Evolutionary conservation across 2,888 invertebrate species (phyloP).

Genomic region (Drosophila kanekoi): DNA sequence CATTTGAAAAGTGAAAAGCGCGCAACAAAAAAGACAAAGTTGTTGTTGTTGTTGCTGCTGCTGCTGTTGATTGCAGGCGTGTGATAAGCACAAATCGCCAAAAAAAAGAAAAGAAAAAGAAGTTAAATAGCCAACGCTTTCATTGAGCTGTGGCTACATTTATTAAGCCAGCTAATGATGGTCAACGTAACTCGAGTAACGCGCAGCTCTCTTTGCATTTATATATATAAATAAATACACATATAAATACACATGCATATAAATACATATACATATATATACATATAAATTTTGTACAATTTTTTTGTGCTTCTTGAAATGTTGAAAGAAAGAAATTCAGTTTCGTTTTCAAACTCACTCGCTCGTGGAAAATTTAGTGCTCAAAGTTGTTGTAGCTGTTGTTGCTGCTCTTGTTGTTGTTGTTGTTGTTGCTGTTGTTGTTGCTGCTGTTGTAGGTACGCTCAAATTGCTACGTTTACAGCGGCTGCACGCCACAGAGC

Average conservation of each 20-base stretch:
- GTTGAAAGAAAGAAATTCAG: slow-evolving; percentile 67
- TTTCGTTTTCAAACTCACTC: slow-evolving; percentile 78
- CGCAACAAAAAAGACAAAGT: slow-evolving; percentile 21
- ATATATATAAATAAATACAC: too few relatives aligned
- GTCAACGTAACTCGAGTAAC: slow-evolving; percentile 64
- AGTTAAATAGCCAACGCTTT: slow-evolving; percentile 51
- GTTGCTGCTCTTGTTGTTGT: slow-evolving; percentile 17
- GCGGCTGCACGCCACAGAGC: slow-evolving; percentile 58
- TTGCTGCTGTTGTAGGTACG: slow-evolving; percentile 33
- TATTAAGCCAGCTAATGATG: slow-evolving; percentile 78
- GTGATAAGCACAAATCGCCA: slow-evolving; percentile 66
- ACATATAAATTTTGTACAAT: slow-evolving; percentile 1
- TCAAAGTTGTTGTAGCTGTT: slow-evolving; percentile 32
- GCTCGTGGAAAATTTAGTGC: slow-evolving; percentile 81
- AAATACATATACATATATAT: too few relatives aligned
- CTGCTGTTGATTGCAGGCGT: slow-evolving; percentile 61
- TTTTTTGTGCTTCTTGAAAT: slow-evolving; percentile 14
- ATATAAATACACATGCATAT: too few relatives aligned
- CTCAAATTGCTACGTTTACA: slow-evolving; percentile 73
- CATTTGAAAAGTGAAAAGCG: slow-evolving; percentile 59
- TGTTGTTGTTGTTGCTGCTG: slow-evolving; percentile 6
- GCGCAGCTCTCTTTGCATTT: slow-evolving; percentile 24
- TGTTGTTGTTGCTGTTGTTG: slow-evolving; percentile 14
- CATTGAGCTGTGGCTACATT: slow-evolving; percentile 64
- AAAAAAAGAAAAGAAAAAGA: slow-evolving; percentile 29